These are phyloP conservation scores for Glaucopsyche alexis DNA, from an alignment of 2,888 invertebrate species.

Conservation along the genomic window DNA sequence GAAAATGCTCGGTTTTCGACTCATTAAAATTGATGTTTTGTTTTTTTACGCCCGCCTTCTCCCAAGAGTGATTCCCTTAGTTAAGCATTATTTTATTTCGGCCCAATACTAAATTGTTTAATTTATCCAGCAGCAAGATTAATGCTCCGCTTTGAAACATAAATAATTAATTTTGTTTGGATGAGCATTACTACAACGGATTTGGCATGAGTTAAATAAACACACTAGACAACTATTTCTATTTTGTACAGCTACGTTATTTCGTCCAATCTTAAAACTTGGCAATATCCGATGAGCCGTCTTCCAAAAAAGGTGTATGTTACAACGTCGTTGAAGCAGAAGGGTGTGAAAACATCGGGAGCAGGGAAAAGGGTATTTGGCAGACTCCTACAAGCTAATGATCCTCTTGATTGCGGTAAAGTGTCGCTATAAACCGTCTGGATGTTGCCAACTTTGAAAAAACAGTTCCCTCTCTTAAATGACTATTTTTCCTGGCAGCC, in stretches of 20 bases:
- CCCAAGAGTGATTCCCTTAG: conserved; percentile 52
- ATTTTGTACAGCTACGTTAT: background rate
- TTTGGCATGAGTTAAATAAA: conserved; percentile 15
- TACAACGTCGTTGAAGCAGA: conserved; percentile 65
- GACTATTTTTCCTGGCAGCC: conserved; percentile 74
- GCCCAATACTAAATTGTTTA: conserved; percentile 44
- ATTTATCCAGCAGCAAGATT: conserved; percentile 45
- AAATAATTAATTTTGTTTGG: conserved; percentile 22
- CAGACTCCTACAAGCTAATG: conserved; percentile 77
- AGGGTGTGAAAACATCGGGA: conserved; percentile 68
- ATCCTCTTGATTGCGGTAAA: conserved; percentile 78
- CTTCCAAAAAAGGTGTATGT: conserved; percentile 67
- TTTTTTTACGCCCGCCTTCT: conserved; percentile 50
- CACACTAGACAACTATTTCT: conserved; percentile 10
- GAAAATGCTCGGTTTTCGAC: conserved; percentile 76
- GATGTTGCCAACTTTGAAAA: conserved; percentile 76
- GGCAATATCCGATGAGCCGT: conserved; percentile 55
- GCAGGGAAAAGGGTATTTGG: conserved; percentile 74
- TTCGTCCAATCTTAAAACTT: conserved; percentile 49
- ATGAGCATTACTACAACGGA: conserved; percentile 19
- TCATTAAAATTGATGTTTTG: conserved; percentile 77
- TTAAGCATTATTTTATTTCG: conserved; percentile 50
- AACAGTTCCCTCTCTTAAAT: conserved; percentile 72
- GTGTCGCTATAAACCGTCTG: conserved; percentile 75
- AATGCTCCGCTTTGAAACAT: conserved; percentile 32